Evolutionary conservation across 2,113 vertebrate genomes (phyloP).

Genomic region (Alces alces): DNA sequence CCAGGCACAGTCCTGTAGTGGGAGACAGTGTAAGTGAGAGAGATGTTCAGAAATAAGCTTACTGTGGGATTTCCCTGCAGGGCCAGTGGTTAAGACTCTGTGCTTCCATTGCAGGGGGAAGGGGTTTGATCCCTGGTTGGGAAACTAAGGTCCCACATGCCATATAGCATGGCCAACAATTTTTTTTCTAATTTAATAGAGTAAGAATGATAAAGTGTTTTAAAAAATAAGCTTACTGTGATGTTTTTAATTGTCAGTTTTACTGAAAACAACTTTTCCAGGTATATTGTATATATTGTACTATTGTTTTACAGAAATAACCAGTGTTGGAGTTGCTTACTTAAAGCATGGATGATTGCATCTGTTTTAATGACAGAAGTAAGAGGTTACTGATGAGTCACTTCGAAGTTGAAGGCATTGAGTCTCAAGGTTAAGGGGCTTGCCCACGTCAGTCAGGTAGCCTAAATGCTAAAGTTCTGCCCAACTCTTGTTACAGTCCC

Average conservation of each 20-base stretch:
- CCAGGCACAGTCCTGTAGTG: not conserved
- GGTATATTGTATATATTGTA: not conserved
- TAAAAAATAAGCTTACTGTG: not conserved
- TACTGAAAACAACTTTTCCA: not conserved
- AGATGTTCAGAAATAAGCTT: not conserved
- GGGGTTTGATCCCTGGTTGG: not conserved
- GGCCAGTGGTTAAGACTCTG: not conserved
- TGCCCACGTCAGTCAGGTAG: not conserved
- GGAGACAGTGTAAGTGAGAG: not conserved
- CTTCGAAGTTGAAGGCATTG: not conserved
- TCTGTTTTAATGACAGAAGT: not conserved
- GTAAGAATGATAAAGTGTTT: not conserved
- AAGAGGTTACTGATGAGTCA: not conserved
- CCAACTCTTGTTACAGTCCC: not conserved
- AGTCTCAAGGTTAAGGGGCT: not conserved
- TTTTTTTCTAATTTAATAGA: too few species aligned
- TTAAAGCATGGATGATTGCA: not conserved
- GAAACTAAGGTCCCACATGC: not conserved
- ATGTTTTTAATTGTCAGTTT: not conserved
- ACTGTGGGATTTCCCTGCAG: not conserved
- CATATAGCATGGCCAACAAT: not conserved
- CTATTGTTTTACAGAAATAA: not conserved
- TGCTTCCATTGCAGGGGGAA: not conserved
- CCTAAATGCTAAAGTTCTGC: not conserved
- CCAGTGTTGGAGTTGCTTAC: not conserved